Evolutionary conservation across 2,113 vertebrate species (phyloP).

Genomic region (Proterorhinus semilunaris): DNA sequence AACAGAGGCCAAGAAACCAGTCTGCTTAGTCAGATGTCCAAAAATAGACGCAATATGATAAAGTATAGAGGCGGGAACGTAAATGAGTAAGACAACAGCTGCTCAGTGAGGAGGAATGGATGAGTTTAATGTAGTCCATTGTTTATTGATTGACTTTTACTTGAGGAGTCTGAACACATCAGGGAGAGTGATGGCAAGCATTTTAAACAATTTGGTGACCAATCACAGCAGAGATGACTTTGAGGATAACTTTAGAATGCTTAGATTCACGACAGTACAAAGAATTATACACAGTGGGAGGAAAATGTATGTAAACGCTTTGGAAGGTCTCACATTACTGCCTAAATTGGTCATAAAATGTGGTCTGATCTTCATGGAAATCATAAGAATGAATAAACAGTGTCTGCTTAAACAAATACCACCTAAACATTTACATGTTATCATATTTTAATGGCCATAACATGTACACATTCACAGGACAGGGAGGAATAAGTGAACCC

Average conservation of each 20-base stretch:
- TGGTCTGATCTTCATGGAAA: too few relatives aligned
- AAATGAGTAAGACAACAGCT: slow-evolving; percentile 1
- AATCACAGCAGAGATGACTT: slow-evolving; percentile 8
- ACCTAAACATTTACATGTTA: too few relatives aligned
- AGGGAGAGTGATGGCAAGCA: slow-evolving; percentile 2
- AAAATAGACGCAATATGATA: slow-evolving; percentile 5
- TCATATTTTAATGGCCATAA: too few relatives aligned
- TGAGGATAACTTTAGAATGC: background rate
- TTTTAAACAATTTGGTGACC: background rate
- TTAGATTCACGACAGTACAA: background rate
- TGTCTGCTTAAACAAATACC: too few relatives aligned
- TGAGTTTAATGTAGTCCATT: slow-evolving; percentile 6
- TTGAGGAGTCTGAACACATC: slow-evolving; percentile 13
- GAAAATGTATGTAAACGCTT: too few relatives aligned
- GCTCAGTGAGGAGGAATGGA: slow-evolving; percentile 2
- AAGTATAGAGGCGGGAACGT: background rate
- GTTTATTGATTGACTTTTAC: slow-evolving; percentile 13
- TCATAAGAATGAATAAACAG: too few relatives aligned
- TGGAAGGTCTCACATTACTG: too few relatives aligned
- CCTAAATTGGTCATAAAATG: too few relatives aligned
- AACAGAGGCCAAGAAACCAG: background rate
- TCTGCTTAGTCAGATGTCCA: slow-evolving; percentile 5
- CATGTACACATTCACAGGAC: too few relatives aligned
- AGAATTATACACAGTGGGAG: too few relatives aligned
- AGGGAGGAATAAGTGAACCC: too few relatives aligned